These are phyloP conservation scores for Procavia capensis DNA, from an alignment of 2,113 vertebrate genomes.

Conservation along the genomic window DNA sequence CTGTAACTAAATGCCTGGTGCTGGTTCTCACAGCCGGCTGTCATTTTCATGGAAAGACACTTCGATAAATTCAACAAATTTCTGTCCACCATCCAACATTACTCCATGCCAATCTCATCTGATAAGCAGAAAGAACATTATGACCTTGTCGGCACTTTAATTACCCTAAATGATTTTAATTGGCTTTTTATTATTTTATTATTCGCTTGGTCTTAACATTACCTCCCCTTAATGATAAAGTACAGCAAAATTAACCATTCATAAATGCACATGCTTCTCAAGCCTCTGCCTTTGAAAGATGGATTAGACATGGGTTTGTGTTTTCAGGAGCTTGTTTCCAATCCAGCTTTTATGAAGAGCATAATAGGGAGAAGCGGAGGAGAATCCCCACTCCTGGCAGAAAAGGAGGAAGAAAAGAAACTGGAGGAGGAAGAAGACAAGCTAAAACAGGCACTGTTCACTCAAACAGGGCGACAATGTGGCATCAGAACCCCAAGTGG, in stretches of 20 bases:
- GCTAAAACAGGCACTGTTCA: not conserved
- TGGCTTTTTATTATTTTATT: slow-evolving; percentile 62
- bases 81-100: slow-evolving; percentile 56
- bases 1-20: slow-evolving; percentile 51
- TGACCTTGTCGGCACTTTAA: slow-evolving; percentile 70
- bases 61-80: slow-evolving; percentile 63
- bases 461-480: not conserved
- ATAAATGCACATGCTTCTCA: slow-evolving; percentile 13
- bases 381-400: not conserved
- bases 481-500: not conserved
- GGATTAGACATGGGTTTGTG: slow-evolving; percentile 6
- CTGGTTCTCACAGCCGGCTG: slow-evolving; percentile 24
- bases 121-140: slow-evolving; percentile 68
- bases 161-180: slow-evolving; percentile 81
- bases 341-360: not conserved
- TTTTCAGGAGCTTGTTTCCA: not conserved
- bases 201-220: slow-evolving; percentile 59
- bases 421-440: not conserved
- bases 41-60: slow-evolving; percentile 71
- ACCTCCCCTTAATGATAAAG: slow-evolving; percentile 69
- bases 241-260: slow-evolving; percentile 62
- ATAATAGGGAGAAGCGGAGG: not conserved
- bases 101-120: slow-evolving; percentile 76
- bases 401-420: no score
- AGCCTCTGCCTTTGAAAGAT: slow-evolving; percentile 15